Conservation (phyloP, 1,140 invertebrate species). For the Procambarus virginalis region DNA sequence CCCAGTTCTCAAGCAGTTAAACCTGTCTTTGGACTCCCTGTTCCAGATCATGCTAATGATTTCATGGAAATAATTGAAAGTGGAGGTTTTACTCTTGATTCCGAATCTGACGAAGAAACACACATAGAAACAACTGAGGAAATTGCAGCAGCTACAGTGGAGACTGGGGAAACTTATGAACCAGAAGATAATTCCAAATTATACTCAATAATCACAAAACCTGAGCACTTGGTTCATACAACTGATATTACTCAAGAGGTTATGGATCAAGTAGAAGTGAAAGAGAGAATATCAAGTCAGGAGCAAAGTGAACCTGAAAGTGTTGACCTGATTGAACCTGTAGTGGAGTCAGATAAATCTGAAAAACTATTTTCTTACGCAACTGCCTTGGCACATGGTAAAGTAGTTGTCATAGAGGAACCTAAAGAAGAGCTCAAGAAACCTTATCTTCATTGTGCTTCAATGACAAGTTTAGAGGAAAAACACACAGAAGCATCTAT, state of each 20-base stretch:
- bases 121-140: not conserved
- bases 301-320: not conserved
- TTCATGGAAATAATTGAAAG: slow-evolving; percentile 67
- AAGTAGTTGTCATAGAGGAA: slow-evolving; percentile 12
- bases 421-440: slow-evolving; percentile 38
- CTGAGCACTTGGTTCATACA: not conserved
- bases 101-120: slow-evolving; percentile 46
- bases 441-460: not conserved
- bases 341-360: not conserved
- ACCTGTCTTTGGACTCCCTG: slow-evolving; percentile 18
- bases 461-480: not conserved
- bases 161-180: not conserved
- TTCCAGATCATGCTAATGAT: slow-evolving; percentile 70
- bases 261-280: not conserved
- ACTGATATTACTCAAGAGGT: not conserved
- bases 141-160: not conserved
- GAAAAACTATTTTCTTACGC: slow-evolving; percentile 16
- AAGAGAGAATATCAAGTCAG: not conserved
- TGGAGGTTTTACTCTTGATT: slow-evolving; percentile 65
- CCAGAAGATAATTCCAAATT: not conserved
- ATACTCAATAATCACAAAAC: not conserved
- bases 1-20: not conserved
- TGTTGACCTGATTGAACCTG: not conserved
- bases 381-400: not conserved
- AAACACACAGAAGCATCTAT: not conserved